Conservation (phyloP, 2,888 invertebrate genomes). For the Neoaliturus tenellus region DNA sequence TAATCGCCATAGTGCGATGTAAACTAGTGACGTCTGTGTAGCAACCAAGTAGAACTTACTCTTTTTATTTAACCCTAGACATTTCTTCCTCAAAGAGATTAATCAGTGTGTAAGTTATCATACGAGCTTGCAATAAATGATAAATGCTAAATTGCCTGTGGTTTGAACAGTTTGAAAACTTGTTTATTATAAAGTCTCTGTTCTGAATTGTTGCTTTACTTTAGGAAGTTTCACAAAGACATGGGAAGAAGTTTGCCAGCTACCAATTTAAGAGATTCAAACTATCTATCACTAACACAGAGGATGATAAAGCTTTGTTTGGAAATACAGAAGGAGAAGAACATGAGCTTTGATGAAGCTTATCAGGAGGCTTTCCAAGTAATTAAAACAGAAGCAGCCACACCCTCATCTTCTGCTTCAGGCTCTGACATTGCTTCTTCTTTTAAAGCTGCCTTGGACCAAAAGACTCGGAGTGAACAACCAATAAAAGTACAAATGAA, state of each 20-base stretch:
- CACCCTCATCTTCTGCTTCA: background rate
- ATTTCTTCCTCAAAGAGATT: no score
- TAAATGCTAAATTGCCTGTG: no score
- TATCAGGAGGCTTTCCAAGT: conserved; percentile 59
- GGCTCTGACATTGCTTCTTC: conserved; percentile 2
- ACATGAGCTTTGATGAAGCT: conserved; percentile 50
- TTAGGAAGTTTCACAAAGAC: conserved; percentile 81
- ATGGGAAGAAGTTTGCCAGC: conserved; percentile 75
- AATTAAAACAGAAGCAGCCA: conserved; percentile 43
- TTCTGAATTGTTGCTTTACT: no score
- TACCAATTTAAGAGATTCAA: conserved; percentile 75
- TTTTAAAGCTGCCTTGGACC: conserved; percentile 37
- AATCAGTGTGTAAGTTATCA: no score
- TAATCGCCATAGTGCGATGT: no score
- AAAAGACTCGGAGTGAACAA: background rate
- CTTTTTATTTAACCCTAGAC: no score
- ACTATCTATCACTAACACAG: conserved; percentile 71
- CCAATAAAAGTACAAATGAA: conserved; percentile 38
- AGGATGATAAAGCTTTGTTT: conserved; percentile 56
- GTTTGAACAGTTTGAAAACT: no score
- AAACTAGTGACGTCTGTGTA: no score
- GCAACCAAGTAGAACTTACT: no score
- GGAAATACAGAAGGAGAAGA: conserved; percentile 54
- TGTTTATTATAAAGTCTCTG: no score
- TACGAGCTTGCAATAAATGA: no score